Base-by-base conservation (phyloP, 2,888 invertebrate species). In the Sesamia inferens region DNA sequence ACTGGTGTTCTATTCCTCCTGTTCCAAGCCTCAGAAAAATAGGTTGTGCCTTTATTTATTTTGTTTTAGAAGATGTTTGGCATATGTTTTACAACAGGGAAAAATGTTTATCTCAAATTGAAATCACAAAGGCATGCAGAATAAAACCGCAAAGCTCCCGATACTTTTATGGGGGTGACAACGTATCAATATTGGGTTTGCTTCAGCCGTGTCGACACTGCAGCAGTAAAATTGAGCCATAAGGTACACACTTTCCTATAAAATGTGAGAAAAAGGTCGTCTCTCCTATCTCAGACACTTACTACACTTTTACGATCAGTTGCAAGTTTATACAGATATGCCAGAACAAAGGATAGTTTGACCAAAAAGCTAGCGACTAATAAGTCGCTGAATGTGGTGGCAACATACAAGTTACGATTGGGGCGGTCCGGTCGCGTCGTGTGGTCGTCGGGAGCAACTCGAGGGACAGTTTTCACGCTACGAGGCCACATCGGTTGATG, bases 301-400 rank as follows among this genome's bases (percentile, higher is more conserved):
- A 16, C 31, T 47, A 51, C 10, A 16, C 57, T 47, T 81, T 81
- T 70, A 80, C 69, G 78, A 59, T 22, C 58, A 63, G 42, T 57
- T 67, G 51, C 62, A 42, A 62, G 58, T 81, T 77, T 67, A 67
- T 44, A 66, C 68, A 73, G 69, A 73, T 73, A 77, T 72, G n/a
- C 13, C 22, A 22, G 44, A 71, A 65, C 59, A 69, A 59, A 79
- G 68, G 59, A 47, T 61, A 61, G 71, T 71, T 69, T 63, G 13
- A 13, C 57, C 54, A 55, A 76, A 70, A 76, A 77, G 24, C 59
- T 24, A 14, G 76, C 59, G 48, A 76, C 63, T 68, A 80, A 68
- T 79, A 31, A 65, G 31, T 16, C 24, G 70, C n/a, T 51, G 51
- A 71, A 19, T 75, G 62, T 57, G 62, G 76, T 57, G 31, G 42